Evolutionary conservation across 2,113 vertebrate genomes (phyloP).

Genomic region (Choloepus hoffmanni): DNA sequence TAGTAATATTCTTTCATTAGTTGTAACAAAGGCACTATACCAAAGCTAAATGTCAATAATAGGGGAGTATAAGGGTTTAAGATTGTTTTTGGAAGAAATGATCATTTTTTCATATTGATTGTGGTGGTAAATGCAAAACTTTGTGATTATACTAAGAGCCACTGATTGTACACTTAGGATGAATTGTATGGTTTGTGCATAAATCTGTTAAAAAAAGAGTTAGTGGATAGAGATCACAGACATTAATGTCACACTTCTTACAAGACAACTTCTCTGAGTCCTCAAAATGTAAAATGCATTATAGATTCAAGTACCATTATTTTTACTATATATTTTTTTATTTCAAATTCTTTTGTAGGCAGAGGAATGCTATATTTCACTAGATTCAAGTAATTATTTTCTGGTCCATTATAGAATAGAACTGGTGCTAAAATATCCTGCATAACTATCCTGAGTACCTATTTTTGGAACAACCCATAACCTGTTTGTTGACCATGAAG

Average conservation of each 20-base stretch:
- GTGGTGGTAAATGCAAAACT: too few relatives aligned
- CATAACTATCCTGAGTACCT: neutral
- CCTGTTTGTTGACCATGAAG: neutral
- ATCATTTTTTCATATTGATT: too few relatives aligned
- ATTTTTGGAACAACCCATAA: neutral
- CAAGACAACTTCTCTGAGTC: neutral
- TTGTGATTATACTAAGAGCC: too few relatives aligned
- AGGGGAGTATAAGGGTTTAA: too few relatives aligned
- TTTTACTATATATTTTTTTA: neutral
- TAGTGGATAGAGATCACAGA: fast-evolving
- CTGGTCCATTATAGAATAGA: neutral
- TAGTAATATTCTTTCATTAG: too few relatives aligned
- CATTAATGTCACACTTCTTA: neutral
- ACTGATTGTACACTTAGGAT: too few relatives aligned
- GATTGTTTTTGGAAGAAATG: too few relatives aligned
- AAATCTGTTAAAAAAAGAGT: too few relatives aligned
- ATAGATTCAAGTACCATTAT: neutral
- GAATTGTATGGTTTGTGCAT: too few relatives aligned
- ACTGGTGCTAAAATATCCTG: neutral
- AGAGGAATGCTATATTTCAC: neutral
- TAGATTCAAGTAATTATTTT: neutral
- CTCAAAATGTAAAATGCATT: neutral
- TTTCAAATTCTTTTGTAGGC: neutral
- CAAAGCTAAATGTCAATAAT: too few relatives aligned
- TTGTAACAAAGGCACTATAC: too few relatives aligned